phyloP scores from a whole-genome alignment of 2,888 invertebrate genomes.

The Lycaena phlaeas region DNA sequence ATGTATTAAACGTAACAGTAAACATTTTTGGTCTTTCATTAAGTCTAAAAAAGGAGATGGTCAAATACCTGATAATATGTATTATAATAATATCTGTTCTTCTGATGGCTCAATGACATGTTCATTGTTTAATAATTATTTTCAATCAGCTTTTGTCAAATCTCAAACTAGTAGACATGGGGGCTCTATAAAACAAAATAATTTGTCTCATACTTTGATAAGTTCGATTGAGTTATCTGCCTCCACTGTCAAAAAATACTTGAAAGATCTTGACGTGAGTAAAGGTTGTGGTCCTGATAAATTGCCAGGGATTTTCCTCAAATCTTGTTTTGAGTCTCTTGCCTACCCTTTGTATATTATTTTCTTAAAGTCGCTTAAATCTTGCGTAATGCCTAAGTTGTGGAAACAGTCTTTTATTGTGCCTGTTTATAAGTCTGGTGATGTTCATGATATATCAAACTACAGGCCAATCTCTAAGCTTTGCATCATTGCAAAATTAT shows the following conservation, averaged over 20 bases:
- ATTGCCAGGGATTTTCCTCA: constrained; percentile 11
- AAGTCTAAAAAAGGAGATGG: constrained; percentile 1
- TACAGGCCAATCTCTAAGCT: constrained; percentile 14
- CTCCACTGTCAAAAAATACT: not conserved
- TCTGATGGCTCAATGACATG: not conserved
- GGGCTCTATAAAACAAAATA: no score
- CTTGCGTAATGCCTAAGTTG: constrained; percentile 8
- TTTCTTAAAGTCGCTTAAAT: constrained; percentile 8
- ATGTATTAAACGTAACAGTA: constrained; percentile 1
- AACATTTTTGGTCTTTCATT: constrained; percentile 8
- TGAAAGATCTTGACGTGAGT: constrained; percentile 5
- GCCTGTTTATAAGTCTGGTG: constrained; percentile 11
- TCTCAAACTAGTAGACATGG: no score
- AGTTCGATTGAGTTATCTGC: no score
- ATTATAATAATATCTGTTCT: not conserved
- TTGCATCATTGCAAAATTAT: no score
- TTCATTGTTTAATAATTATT: constrained; percentile 6
- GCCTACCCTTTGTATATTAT: constrained; percentile 11
- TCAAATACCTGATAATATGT: constrained; percentile 2
- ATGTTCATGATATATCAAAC: constrained; percentile 7
- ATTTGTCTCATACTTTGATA: no score
- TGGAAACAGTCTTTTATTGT: constrained; percentile 13
- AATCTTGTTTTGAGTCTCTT: constrained; percentile 11
- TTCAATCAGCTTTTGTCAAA: constrained; percentile 6
- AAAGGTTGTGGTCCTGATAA: constrained; percentile 13